A percentile compares a stretch with the other conserved stretches of the same genome.
Evolutionary conservation across 1,140 invertebrate genomes (phyloP).

Genomic region (Euwallacea fornicatus): DNA sequence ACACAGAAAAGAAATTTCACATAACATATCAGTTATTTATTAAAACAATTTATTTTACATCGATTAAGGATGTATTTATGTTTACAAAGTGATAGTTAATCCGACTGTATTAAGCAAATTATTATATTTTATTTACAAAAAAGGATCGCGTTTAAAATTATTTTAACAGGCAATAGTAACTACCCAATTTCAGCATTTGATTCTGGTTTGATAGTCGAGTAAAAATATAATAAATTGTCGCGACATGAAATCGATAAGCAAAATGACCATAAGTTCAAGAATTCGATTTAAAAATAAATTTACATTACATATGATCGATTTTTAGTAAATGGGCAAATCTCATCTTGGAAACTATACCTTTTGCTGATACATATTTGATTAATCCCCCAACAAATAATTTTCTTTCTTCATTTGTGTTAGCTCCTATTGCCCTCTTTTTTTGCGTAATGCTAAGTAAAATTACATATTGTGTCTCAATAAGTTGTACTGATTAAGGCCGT

Average conservation of each 20-base stretch:
- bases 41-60: slow-evolving; percentile 25
- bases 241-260: too few relatives aligned
- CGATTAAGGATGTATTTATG: slow-evolving; percentile 26
- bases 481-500: slow-evolving; percentile 19
- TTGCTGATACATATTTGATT: too few relatives aligned
- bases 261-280: too few relatives aligned
- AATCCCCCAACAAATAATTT: too few relatives aligned
- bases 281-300: background rate
- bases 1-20: too few relatives aligned
- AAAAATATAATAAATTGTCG: background rate
- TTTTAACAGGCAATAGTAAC: background rate
- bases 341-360: background rate
- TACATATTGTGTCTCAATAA: background rate
- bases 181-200: background rate
- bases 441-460: background rate
- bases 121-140: slow-evolving; percentile 10
- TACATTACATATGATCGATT: background rate
- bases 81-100: background rate
- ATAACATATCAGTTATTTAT: slow-evolving; percentile 24
- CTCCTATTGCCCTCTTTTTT: slow-evolving; percentile 9
- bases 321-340: background rate
- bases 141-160: background rate
- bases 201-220: background rate
- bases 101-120: slow-evolving; percentile 10
- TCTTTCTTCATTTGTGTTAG: background rate